Conservation (phyloP, 2,113 vertebrate species). For the Zootoca vivipara region DNA sequence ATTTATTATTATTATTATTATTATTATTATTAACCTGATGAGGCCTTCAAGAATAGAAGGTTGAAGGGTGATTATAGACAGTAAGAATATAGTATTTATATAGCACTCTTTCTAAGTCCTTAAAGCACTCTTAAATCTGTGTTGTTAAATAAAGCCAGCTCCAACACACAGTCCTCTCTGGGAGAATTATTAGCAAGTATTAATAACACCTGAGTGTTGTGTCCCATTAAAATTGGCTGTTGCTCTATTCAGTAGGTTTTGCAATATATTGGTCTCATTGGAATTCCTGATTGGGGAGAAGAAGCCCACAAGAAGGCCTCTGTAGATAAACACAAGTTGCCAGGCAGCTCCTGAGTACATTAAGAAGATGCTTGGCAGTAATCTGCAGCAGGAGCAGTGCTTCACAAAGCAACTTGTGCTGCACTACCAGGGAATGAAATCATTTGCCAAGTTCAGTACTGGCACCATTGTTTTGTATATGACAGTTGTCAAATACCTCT, state of each 20-base stretch:
- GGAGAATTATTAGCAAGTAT: neutral
- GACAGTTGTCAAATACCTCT: conserved; percentile 33
- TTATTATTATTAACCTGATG: too few species aligned
- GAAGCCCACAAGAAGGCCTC: neutral
- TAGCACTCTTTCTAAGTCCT: neutral
- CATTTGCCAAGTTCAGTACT: conserved; percentile 36
- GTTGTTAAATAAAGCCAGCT: neutral
- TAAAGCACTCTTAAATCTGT: neutral
- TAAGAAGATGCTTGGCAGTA: neutral
- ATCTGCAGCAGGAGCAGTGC: conserved; percentile 9
- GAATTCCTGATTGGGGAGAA: neutral
- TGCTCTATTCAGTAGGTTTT: neutral
- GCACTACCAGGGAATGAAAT: conserved; percentile 15
- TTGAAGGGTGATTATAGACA: neutral
- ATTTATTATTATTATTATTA: too few species aligned
- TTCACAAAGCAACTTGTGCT: conserved; percentile 9
- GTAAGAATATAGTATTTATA: neutral
- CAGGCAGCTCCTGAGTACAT: neutral
- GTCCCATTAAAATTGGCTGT: neutral
- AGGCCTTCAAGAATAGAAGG: neutral
- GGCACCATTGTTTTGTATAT: neutral
- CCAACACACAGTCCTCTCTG: neutral
- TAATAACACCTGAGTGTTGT: neutral
- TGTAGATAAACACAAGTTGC: neutral
- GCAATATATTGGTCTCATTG: neutral